Evolutionary conservation across 2,888 invertebrate species (phyloP), one percentile per base, ranked within the genome.

Genomic region (Drosophila fulvimacula): DNA sequence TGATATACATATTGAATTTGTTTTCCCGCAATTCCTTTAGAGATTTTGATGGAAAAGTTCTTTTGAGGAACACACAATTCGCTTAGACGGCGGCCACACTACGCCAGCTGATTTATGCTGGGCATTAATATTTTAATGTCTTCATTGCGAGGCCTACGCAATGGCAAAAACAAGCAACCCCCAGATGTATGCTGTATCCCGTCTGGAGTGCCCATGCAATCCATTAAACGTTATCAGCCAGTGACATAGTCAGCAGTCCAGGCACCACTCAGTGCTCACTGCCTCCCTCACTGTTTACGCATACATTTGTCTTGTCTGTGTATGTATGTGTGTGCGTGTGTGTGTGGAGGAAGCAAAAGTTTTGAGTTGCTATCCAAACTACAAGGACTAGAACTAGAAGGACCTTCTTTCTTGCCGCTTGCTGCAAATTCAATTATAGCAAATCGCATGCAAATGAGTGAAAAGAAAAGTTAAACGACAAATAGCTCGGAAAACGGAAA

Each of bases 91-190:
- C 2, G 11, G 32, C 38, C 34, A 15, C 38, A 34, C 41, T 57
- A 34, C 38, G 38, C 19, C 17, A 48, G 36, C 52, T 52, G 89
- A 87, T 87, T 89, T 89, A 87, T 89, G 76, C 78, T 70, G 70
- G 69, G 77, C 88, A 87, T 82, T 87, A 87, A 87, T 89, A 89
- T 89, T 89, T 89, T 84, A 87, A 87, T 87, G 89, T 87, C 86
- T 86, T 84, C 85, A 87, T 86, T 75, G 80, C 71, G 63, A 52
- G 65, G 68, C 82, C 73, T 84, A 75, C 51, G 65, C 68, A 67
- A 56, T 73, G 69, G 68, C 42, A 78, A 66, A 57, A 52, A 36
- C 27, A 44, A 39, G 30, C 46, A 34, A 21, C 39, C 41, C 52
- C 41, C n/a, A 34, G 56, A 48, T 19, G 60, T 49, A 21, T 52